These are phyloP conservation scores for Acanthosepion pharaonis DNA, from an alignment of 2,888 invertebrate species.

Conservation along the genomic window DNA sequence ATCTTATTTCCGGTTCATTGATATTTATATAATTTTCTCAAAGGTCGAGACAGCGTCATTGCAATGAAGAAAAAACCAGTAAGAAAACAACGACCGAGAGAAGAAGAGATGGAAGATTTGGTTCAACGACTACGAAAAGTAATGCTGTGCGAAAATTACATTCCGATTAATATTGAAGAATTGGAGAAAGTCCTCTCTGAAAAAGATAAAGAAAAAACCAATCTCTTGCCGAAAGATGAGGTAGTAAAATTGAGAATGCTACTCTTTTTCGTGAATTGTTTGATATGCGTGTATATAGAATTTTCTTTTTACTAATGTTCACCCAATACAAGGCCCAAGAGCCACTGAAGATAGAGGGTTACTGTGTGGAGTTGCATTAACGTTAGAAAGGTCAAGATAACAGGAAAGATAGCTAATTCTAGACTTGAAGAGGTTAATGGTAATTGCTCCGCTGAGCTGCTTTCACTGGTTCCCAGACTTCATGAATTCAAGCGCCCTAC, in stretches of 20 bases:
- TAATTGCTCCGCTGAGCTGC: no score
- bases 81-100: not conserved
- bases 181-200: not conserved
- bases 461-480: no score
- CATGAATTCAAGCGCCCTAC: no score
- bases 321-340: no score
- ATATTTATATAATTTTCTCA: not conserved
- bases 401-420: no score
- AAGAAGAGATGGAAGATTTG: not conserved
- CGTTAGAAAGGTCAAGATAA: no score
- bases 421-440: no score
- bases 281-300: no score
- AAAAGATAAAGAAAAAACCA: not conserved
- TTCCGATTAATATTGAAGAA: not conserved
- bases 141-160: not conserved
- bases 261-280: no score
- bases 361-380: no score
- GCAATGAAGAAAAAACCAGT: not conserved
- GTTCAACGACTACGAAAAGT: not conserved
- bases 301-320: no score
- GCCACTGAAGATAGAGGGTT: no score
- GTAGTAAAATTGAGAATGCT: not conserved
- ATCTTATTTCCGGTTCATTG: not conserved
- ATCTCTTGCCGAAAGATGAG: not conserved
- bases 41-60: not conserved